These are phyloP conservation scores for Vimba vimba DNA, from an alignment of 2,113 vertebrate genomes.

Conservation along the genomic window DNA sequence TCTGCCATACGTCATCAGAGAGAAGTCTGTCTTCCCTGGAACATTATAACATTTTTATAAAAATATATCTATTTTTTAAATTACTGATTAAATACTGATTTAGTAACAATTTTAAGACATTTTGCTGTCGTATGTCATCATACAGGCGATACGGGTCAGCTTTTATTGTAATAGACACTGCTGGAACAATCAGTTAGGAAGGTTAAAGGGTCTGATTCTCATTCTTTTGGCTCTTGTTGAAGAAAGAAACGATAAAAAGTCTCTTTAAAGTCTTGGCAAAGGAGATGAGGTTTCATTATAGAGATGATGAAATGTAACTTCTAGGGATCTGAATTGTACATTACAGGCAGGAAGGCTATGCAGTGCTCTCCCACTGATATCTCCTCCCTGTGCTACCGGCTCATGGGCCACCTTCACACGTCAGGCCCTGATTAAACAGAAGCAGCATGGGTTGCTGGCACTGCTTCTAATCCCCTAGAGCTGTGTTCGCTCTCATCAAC, in stretches of 20 bases:
- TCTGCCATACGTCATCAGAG: too few species aligned
- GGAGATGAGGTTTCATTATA: constrained; percentile 49
- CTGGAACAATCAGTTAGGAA: constrained; percentile 8
- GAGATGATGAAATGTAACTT: constrained; percentile 57
- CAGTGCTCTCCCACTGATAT: constrained; percentile 65
- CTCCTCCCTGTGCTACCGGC: constrained; percentile 60
- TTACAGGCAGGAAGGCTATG: constrained; percentile 53
- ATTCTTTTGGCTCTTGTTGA: neutral
- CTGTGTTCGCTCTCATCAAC: constrained; percentile 59
- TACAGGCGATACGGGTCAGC: neutral
- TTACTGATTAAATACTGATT: neutral
- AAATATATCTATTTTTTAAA: too few species aligned
- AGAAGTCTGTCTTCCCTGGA: too few species aligned
- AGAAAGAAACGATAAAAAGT: constrained; percentile 32
- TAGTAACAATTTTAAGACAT: neutral
- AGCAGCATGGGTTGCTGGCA: constrained; percentile 64
- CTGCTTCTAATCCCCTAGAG: constrained; percentile 56
- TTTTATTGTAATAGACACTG: neutral
- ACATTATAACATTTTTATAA: too few species aligned
- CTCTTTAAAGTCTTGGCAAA: constrained; percentile 43
- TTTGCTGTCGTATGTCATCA: neutral
- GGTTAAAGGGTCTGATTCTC: constrained; percentile 22
- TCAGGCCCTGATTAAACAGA: constrained; percentile 71
- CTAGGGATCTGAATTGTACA: constrained; percentile 49
- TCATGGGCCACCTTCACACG: constrained; percentile 64